Evolutionary conservation across 2,888 invertebrate genomes (phyloP).

Genomic region (Linyphia triangularis): DNA sequence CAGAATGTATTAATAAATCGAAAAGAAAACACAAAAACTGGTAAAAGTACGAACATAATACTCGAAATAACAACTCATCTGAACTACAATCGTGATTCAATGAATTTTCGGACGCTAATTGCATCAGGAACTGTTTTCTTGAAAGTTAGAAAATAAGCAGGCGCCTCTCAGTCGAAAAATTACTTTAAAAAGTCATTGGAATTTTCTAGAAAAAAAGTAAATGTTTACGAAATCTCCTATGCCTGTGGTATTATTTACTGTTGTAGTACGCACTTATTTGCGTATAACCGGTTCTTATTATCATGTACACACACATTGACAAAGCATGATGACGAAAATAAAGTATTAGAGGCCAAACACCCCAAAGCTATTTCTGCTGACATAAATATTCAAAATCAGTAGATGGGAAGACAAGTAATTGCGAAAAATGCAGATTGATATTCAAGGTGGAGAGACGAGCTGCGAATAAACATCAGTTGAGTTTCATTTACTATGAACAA

Average conservation of each 20-base stretch:
- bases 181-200: neutral
- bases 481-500: too few species aligned
- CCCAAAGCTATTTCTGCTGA: neutral
- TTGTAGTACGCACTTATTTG: neutral
- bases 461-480: too few species aligned
- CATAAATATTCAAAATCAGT: neutral
- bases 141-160: too few species aligned
- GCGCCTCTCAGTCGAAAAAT: too few species aligned
- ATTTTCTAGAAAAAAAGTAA: neutral
- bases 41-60: too few species aligned
- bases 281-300: neutral
- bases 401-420: neutral
- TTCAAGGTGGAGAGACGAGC: neutral
- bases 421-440: neutral
- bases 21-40: too few species aligned
- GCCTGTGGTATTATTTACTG: neutral
- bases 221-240: neutral
- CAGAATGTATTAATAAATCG: too few species aligned
- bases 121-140: too few species aligned
- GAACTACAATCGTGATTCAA: too few species aligned
- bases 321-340: neutral
- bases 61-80: too few species aligned
- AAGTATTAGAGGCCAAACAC: neutral
- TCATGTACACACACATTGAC: neutral
- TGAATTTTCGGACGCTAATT: too few species aligned